Evolutionary conservation across 2,113 vertebrate species (phyloP), one percentile per base, ranked within the genome.

Genomic region (Jaculus jaculus): DNA sequence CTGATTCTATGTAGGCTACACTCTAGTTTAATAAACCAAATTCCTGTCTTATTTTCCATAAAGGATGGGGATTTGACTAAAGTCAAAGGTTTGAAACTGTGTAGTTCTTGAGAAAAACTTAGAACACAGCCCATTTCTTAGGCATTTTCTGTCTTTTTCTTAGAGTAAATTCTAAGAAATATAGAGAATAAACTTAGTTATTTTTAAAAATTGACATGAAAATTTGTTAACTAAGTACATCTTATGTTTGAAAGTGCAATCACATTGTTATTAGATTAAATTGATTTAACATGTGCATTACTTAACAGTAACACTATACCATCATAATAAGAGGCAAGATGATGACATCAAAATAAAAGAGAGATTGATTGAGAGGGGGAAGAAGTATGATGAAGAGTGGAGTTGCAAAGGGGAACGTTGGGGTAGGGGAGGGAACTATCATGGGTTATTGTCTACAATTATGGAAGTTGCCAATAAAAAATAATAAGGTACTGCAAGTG

Each of bases 91-190:
- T 94, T 60, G 28, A 83, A 85, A 80, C 20, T 81, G 42, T 17
- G 17, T 58, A 89, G 17, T 51, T 74, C 39, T 88, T 87, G 5
- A 87, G 23, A 15, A 92, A 87, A 87, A 88, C 79, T 86, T 39
- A 88, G 16, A 47, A 90, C 28, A 34, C 9, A n/a, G 1, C 4
- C 72, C 18, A 3, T 84, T 92, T 90, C 47, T 82, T 79, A 61
- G 23, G 5, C 30, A 73, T 42, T 93, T 39, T 9, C 13, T 65
- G 0, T 61, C 21, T 21, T 74, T 74, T 94, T 42, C 34, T 65
- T 68, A 28, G 23, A 21, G n/a, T 23, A 60, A 71, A 71, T 8
- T 30, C 21, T 42, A 69, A 61, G 15, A 61, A 61, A 61, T 61
- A 61, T 61, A 18, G 60, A 21, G 3, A 61, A 61, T 61, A 61